Evolutionary conservation across 2,797 vertebrate species (phyloP).

Genomic region (Potorous gilbertii): DNA sequence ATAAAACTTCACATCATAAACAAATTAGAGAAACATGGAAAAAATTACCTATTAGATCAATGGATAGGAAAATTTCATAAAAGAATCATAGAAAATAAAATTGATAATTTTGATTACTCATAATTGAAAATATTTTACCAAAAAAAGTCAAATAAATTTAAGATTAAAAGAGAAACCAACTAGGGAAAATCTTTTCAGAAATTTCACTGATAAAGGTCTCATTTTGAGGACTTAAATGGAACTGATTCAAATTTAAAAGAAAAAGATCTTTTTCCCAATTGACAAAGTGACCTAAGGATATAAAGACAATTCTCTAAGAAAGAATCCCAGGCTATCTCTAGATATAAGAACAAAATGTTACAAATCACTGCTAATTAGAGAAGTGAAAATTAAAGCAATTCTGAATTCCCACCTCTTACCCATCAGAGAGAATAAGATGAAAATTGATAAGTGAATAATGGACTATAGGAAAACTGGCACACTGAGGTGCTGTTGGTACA

Average conservation of each 20-base stretch:
- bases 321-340: neutral
- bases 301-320: neutral
- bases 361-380: neutral
- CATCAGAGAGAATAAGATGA: neutral
- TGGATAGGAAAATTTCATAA: neutral
- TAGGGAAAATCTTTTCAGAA: neutral
- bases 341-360: neutral
- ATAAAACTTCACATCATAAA: neutral
- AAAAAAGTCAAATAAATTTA: neutral
- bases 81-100: neutral
- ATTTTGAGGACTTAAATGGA: neutral
- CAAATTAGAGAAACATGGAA: neutral
- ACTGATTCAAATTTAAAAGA: neutral
- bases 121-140: neutral
- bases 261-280: neutral
- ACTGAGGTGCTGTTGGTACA: neutral
- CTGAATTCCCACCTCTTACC: neutral
- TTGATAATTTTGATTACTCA: neutral
- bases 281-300: neutral
- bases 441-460: neutral
- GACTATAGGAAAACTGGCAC: neutral
- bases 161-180: neutral
- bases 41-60: neutral
- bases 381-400: neutral
- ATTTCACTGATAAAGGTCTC: neutral